Conservation (phyloP, 2,797 vertebrate genomes). For the Lepus oiostolus region DNA sequence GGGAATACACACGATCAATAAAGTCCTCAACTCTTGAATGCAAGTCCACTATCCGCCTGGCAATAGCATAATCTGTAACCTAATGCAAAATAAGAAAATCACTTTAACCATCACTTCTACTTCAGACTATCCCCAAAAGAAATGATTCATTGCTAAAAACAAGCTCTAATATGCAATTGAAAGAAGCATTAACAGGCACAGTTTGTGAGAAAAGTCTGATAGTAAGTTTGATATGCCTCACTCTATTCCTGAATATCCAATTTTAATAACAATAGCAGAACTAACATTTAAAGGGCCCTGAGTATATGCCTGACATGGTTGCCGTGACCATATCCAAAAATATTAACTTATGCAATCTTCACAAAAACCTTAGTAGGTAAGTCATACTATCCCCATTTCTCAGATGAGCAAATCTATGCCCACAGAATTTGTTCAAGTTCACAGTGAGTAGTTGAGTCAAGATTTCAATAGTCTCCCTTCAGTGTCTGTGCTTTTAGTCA, state of each 20-base stretch:
- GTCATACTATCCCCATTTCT: slow-evolving; percentile 19
- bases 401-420: not conserved
- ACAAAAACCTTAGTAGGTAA: slow-evolving; percentile 35
- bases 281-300: not conserved
- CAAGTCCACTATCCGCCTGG: slow-evolving; percentile 97
- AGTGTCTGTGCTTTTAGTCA: not conserved
- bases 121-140: not conserved
- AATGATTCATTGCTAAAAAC: slow-evolving; percentile 38
- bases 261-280: slow-evolving; percentile 30
- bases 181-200: slow-evolving; percentile 12
- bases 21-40: slow-evolving; percentile 96
- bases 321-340: not conserved
- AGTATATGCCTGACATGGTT: not conserved
- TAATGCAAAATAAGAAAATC: slow-evolving; percentile 82
- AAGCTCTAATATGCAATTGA: not conserved
- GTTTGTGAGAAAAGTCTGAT: slow-evolving; percentile 25
- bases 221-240: not conserved
- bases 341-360: not conserved
- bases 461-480: not conserved
- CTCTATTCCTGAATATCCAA: not conserved
- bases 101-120: slow-evolving; percentile 2
- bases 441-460: not conserved
- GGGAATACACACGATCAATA: slow-evolving; percentile 95
- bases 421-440: not conserved
- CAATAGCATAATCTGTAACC: slow-evolving; percentile 99